A percentile compares a stretch with the other conserved stretches of the same genome.
These are phyloP conservation scores for Trematomus loennbergii DNA, from an alignment of 2,113 vertebrate species.

Conservation along the genomic window DNA sequence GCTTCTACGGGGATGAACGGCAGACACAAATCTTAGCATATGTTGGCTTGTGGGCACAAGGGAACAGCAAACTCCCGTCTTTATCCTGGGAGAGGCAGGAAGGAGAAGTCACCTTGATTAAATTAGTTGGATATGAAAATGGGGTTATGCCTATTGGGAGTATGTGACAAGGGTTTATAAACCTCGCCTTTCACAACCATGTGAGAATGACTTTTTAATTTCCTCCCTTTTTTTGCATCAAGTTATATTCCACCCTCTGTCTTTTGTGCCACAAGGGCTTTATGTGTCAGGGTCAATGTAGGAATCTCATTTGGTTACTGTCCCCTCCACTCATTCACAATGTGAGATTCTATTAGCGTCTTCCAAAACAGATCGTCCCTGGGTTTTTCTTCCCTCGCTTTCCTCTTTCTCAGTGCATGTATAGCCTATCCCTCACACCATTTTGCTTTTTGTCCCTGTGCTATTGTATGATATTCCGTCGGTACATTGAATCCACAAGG, in stretches of 20 bases:
- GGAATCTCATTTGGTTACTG: slow-evolving; percentile 67
- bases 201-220: slow-evolving; percentile 76
- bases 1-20: slow-evolving; percentile 56
- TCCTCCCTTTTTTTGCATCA: slow-evolving; percentile 54
- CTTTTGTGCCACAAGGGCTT: slow-evolving; percentile 70
- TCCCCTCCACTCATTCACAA: slow-evolving; percentile 59
- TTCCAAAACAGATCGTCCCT: slow-evolving; percentile 47
- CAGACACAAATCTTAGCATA: slow-evolving; percentile 74
- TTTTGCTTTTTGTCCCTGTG: slow-evolving; percentile 18
- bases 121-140: slow-evolving; percentile 82
- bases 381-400: not conserved
- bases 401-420: not conserved
- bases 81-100: slow-evolving; percentile 67
- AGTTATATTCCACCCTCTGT: slow-evolving; percentile 68
- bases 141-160: slow-evolving; percentile 80
- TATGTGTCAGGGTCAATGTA: slow-evolving; percentile 72
- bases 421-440: slow-evolving; percentile 2
- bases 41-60: slow-evolving; percentile 73
- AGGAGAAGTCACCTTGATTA: slow-evolving; percentile 84
- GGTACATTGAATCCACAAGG: slow-evolving; percentile 8
- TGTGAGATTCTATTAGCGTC: slow-evolving; percentile 69
- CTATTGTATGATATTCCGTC: slow-evolving; percentile 30
- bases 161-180: slow-evolving; percentile 77
- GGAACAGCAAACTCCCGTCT: slow-evolving; percentile 71
- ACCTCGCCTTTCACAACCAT: slow-evolving; percentile 66